These are phyloP conservation scores for Theodoxus fluviatilis DNA, from an alignment of 2,888 invertebrate species.

Conservation along the genomic window DNA sequence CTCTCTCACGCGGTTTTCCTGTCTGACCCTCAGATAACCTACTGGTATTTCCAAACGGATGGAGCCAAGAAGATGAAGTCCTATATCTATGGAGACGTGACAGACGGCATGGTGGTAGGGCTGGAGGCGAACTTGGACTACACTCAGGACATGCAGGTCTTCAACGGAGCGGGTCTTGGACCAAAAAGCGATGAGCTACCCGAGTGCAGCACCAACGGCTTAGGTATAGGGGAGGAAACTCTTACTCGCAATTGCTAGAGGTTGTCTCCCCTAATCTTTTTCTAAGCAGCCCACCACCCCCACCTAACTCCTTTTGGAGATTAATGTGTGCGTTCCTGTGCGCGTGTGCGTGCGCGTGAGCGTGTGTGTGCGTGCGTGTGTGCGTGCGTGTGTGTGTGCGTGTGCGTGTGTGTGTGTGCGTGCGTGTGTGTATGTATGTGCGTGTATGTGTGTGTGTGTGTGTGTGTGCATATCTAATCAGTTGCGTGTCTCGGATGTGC, in stretches of 20 bases:
- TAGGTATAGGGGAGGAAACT: too few species aligned
- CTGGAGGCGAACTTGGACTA: conserved; percentile 92
- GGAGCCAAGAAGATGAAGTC: conserved; percentile 11
- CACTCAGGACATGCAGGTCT: conserved; percentile 91
- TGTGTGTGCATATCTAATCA: too few species aligned
- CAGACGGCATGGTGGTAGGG: conserved; percentile 90
- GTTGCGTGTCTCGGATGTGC: too few species aligned
- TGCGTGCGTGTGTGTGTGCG: conserved; percentile 4
- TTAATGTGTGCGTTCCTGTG: too few species aligned
- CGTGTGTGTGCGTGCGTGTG: background rate
- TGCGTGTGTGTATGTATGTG: conserved; percentile 12
- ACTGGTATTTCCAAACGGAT: conserved; percentile 24
- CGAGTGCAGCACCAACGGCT: too few species aligned
- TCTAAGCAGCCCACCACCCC: too few species aligned
- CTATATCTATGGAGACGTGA: conserved; percentile 71
- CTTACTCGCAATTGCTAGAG: background rate
- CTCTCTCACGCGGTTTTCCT: background rate
- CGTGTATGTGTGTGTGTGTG: background rate
- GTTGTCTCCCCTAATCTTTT: background rate
- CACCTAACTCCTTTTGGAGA: too few species aligned
- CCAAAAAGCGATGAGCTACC: conserved; percentile 94
- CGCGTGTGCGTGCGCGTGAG: too few species aligned
- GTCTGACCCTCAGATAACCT: conserved; percentile 29
- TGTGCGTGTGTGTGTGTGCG: conserved; percentile 7
- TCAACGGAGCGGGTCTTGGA: conserved; percentile 93